Conservation (phyloP, 2,113 vertebrate genomes). For the Rhizomys pruinosus region DNA sequence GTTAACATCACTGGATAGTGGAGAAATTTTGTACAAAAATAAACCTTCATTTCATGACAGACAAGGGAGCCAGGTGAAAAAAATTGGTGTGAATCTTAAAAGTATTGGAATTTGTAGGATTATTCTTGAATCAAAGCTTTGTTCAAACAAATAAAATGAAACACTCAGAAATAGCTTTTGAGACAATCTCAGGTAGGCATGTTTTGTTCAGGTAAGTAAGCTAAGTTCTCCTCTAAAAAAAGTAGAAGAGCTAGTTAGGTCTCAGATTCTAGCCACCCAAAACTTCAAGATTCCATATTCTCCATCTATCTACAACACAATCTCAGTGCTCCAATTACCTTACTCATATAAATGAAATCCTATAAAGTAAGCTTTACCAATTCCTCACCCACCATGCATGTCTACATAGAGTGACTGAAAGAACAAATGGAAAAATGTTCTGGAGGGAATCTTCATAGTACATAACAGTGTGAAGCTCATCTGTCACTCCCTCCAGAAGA, state of each 20-base stretch:
- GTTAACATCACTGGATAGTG: neutral
- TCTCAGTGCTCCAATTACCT: neutral
- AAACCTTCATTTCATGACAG: neutral
- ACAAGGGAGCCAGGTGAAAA: neutral
- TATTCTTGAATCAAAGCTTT: neutral
- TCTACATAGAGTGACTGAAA: neutral
- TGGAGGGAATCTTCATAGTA: rapidly evolving
- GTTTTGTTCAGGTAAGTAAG: neutral
- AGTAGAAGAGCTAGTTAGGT: neutral
- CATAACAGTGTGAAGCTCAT: neutral
- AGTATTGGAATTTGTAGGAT: neutral
- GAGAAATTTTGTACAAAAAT: neutral
- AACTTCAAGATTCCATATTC: neutral
- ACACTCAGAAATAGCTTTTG: neutral
- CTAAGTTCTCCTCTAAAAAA: neutral
- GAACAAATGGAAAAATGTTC: neutral
- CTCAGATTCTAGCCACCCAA: neutral
- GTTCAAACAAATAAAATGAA: neutral
- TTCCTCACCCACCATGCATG: neutral
- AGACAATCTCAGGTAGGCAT: neutral
- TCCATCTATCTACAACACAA: neutral
- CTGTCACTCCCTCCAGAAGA: neutral
- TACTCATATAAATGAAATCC: neutral
- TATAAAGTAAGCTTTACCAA: neutral
- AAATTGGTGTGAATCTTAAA: neutral